Percentiles rank a stretch among this genome's conserved stretches.
phyloP scores from a whole-genome alignment of 2,113 vertebrate species.

The Mohoua ochrocephala region DNA sequence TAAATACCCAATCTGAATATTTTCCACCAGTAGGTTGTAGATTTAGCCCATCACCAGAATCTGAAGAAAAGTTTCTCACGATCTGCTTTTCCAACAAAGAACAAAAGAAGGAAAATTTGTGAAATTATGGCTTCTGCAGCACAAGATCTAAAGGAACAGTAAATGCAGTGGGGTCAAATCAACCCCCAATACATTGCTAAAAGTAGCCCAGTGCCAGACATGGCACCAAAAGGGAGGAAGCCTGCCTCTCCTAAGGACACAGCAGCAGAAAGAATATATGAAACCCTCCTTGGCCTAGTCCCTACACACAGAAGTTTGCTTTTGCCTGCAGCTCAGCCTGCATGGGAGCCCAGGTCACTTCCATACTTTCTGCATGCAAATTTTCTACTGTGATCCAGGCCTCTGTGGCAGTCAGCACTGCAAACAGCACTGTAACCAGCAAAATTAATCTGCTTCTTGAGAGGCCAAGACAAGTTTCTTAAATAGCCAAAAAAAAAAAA shows the following conservation, averaged over 20 bases:
- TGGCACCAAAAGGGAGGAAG: neutral
- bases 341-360: neutral
- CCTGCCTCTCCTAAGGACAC: neutral
- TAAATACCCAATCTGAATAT: neutral
- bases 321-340: neutral
- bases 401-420: neutral
- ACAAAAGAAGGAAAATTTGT: neutral
- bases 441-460: neutral
- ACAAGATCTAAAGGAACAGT: neutral
- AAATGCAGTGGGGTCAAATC: neutral
- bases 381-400: neutral
- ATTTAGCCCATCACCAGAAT: neutral
- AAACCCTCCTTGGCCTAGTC: neutral
- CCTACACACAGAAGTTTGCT: neutral
- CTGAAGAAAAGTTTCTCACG: neutral
- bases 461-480: neutral
- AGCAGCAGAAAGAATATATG: neutral
- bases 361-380: neutral
- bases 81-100: neutral
- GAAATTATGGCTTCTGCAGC: neutral
- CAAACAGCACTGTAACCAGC: neutral
- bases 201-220: neutral
- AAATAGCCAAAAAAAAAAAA: neutral
- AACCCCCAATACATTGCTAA: neutral
- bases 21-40: neutral